A percentile compares a stretch with the other conserved stretches of the same genome.
Conservation (phyloP, 2,113 vertebrate genomes). For the Pycnonotus jocosus region DNA sequence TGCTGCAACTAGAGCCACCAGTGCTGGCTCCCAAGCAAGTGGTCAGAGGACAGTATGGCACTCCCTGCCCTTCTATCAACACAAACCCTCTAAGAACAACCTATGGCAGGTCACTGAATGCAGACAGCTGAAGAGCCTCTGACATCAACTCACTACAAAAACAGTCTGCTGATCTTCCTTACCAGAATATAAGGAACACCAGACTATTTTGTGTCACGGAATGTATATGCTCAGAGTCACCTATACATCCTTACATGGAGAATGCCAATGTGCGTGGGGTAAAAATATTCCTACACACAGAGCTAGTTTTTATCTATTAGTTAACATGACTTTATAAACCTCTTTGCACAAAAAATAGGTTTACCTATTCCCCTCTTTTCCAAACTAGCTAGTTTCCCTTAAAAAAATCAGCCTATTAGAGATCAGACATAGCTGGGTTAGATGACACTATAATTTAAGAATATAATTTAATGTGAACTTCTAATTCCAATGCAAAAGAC, state of each 20-base stretch:
- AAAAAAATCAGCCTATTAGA: slow-evolving; percentile 18
- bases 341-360: slow-evolving; percentile 24
- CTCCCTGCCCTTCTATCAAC: background rate
- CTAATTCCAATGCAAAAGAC: slow-evolving; percentile 37
- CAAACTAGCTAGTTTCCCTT: slow-evolving; percentile 30
- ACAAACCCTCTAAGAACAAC: background rate
- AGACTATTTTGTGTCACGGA: background rate
- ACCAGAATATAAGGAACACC: background rate
- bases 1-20: background rate
- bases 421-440: slow-evolving; percentile 11
- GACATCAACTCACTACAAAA: background rate
- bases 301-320: background rate
- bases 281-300: background rate
- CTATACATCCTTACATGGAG: background rate
- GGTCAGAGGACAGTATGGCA: background rate
- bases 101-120: background rate
- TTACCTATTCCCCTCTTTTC: background rate
- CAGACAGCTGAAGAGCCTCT: background rate
- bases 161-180: background rate
- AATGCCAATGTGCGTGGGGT: background rate
- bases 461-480: slow-evolving; percentile 28
- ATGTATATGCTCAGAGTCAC: background rate
- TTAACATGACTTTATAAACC: background rate
- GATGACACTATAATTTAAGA: slow-evolving; percentile 24
- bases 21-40: background rate